phyloP scores from a whole-genome alignment of 2,113 vertebrate species.

The Fulica atra region DNA sequence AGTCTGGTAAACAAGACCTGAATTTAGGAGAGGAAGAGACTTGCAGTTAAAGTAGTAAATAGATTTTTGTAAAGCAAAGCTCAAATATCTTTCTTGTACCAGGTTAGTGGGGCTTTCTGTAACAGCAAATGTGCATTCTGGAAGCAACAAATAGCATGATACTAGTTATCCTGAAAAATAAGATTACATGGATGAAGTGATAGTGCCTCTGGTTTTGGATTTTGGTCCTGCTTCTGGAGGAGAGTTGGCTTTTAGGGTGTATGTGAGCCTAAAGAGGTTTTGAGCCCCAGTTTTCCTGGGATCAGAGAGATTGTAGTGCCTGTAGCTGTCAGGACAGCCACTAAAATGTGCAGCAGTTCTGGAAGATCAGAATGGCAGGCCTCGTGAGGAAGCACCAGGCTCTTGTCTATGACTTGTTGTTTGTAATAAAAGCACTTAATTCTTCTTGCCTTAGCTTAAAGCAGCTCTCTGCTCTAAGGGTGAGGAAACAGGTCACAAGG shows the following conservation, averaged over 20 bases:
- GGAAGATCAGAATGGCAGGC: not conserved
- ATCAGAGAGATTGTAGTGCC: not conserved
- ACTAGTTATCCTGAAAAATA: not conserved
- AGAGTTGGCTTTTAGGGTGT: not conserved
- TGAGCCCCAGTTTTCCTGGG: rapidly evolving
- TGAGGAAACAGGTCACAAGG: not conserved
- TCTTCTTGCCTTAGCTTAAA: not conserved
- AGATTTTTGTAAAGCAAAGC: not conserved
- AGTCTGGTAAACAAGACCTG: not conserved
- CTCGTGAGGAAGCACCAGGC: not conserved
- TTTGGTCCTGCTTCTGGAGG: not conserved
- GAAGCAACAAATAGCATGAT: not conserved
- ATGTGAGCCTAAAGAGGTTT: not conserved
- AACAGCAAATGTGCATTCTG: not conserved
- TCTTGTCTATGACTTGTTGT: not conserved
- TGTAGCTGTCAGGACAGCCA: not conserved
- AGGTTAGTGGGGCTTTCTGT: not conserved
- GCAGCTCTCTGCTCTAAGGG: not conserved
- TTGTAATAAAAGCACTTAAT: not conserved
- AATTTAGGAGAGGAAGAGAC: not conserved
- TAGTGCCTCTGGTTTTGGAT: not conserved
- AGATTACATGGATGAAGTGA: not conserved
- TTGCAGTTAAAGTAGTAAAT: not conserved
- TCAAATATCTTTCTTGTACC: not conserved
- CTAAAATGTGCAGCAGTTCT: not conserved